These are phyloP conservation scores for Dendrocincla tyrannina DNA, from an alignment of 2,797 vertebrate genomes.

Conservation along the genomic window DNA sequence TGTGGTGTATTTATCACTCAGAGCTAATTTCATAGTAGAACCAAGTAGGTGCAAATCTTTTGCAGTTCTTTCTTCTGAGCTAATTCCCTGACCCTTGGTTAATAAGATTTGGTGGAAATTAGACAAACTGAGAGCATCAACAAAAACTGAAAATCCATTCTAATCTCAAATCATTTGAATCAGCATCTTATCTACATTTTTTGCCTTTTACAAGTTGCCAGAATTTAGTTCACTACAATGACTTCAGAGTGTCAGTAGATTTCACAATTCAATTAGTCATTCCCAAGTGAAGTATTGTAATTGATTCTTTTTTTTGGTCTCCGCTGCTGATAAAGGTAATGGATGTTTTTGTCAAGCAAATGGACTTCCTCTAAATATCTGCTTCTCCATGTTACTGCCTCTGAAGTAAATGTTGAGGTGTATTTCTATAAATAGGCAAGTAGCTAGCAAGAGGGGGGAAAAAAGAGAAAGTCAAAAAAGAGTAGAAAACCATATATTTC, in stretches of 20 bases:
- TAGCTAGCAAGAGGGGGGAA: background rate
- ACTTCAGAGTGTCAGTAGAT: slow-evolving; percentile 47
- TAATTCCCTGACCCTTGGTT: background rate
- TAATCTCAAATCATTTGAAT: background rate
- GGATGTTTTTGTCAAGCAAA: slow-evolving; percentile 69
- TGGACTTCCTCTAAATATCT: slow-evolving; percentile 72
- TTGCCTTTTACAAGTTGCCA: background rate
- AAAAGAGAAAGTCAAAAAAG: background rate
- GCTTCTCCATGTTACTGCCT: slow-evolving; percentile 54
- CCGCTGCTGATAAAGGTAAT: slow-evolving; percentile 71
- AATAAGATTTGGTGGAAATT: slow-evolving; percentile 10
- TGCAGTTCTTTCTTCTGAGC: background rate
- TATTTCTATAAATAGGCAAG: slow-evolving; percentile 69
- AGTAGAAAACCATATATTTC: slow-evolving; percentile 44
- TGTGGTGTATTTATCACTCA: background rate
- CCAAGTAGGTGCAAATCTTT: background rate
- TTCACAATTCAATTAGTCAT: slow-evolving; percentile 71
- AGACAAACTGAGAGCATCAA: background rate
- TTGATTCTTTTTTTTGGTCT: slow-evolving; percentile 73
- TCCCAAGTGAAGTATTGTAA: slow-evolving; percentile 65
- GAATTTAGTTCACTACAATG: slow-evolving; percentile 48
- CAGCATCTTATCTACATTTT: slow-evolving; percentile 43
- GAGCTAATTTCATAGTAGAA: background rate
- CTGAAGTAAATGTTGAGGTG: slow-evolving; percentile 46
- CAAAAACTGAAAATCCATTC: background rate